phyloP scores from a whole-genome alignment of 92 coral and sea anemone genomes.

The Bergia puertoricense region DNA sequence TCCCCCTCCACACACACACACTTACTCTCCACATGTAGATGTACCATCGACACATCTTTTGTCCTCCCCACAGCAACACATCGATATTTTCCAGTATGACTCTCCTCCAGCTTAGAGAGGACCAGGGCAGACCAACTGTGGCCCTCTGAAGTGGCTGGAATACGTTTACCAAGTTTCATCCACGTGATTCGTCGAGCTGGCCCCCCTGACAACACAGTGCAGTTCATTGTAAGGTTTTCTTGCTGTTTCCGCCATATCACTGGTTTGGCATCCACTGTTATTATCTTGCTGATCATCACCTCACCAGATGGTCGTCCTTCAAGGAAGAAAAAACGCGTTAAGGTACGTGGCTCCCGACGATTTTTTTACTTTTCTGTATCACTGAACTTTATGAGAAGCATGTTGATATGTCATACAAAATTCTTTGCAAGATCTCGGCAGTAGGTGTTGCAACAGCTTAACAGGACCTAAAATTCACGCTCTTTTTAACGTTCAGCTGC shows the following conservation, averaged over 20 bases:
- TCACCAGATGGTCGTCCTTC: neutral
- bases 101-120: constrained; percentile 12
- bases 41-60: constrained; percentile 27
- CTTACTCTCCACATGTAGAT: constrained; percentile 27
- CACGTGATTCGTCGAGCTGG: constrained; percentile 25
- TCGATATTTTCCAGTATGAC: constrained; percentile 23
- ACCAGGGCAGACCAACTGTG: constrained; percentile 19
- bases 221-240: constrained; percentile 34
- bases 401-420: no score
- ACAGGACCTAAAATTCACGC: no score
- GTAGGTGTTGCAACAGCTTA: no score
- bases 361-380: no score
- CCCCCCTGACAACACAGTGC: constrained; percentile 38
- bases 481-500: no score
- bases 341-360: no score
- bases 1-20: no score
- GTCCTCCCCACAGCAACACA: constrained; percentile 12
- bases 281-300: constrained; percentile 11
- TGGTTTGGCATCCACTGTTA: constrained; percentile 33
- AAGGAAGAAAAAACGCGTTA: neutral
- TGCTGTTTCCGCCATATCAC: constrained; percentile 32
- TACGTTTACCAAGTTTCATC: constrained; percentile 17
- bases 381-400: no score
- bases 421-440: no score
- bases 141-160: constrained; percentile 22